Percentiles rank a stretch among this genome's conserved stretches.
Conservation (phyloP, 2,888 invertebrate species). For the Sphaeridia pumilis region DNA sequence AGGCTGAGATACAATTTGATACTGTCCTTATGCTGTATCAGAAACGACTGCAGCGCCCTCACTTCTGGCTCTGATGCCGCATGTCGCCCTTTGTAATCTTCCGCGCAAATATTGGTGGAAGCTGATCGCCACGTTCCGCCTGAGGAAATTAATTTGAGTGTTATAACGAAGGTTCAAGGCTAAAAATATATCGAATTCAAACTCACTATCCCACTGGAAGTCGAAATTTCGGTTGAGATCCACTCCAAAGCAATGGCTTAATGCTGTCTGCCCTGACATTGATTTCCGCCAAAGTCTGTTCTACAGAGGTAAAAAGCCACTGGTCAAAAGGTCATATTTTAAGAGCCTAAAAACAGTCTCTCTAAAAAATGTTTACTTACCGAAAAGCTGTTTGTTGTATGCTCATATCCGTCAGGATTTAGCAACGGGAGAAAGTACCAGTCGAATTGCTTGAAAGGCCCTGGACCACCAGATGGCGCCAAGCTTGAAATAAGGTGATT, state of each 20-base stretch:
- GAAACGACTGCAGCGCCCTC: slow-evolving; percentile 52
- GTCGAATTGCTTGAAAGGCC: slow-evolving; percentile 44
- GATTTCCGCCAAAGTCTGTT: slow-evolving; percentile 9
- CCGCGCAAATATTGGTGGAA: not conserved
- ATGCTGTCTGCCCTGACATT: not conserved
- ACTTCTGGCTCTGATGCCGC: slow-evolving; percentile 60
- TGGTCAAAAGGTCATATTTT: too few relatives aligned
- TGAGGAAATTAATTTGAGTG: not conserved
- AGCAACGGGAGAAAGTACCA: slow-evolving; percentile 60
- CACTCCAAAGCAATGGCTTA: slow-evolving; percentile 52
- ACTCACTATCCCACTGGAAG: slow-evolving; percentile 52
- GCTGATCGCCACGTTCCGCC: not conserved
- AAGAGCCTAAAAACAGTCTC: too few relatives aligned
- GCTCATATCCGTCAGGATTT: slow-evolving; percentile 80
- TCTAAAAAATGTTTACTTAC: not conserved
- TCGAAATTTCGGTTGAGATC: slow-evolving; percentile 77
- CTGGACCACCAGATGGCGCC: slow-evolving; percentile 47
- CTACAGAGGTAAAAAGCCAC: not conserved
- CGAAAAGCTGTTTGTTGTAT: slow-evolving; percentile 51
- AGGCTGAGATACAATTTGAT: slow-evolving; percentile 49
- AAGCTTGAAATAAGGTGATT: slow-evolving; percentile 54
- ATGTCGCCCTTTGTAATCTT: slow-evolving; percentile 37
- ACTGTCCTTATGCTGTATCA: slow-evolving; percentile 39
- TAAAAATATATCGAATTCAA: not conserved
- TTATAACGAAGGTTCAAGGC: not conserved